Percentiles rank a stretch among this genome's conserved stretches.
These are phyloP conservation scores for Leptinotarsa rubiginosa DNA, from an alignment of 2,888 invertebrate species.

Conservation along the genomic window DNA sequence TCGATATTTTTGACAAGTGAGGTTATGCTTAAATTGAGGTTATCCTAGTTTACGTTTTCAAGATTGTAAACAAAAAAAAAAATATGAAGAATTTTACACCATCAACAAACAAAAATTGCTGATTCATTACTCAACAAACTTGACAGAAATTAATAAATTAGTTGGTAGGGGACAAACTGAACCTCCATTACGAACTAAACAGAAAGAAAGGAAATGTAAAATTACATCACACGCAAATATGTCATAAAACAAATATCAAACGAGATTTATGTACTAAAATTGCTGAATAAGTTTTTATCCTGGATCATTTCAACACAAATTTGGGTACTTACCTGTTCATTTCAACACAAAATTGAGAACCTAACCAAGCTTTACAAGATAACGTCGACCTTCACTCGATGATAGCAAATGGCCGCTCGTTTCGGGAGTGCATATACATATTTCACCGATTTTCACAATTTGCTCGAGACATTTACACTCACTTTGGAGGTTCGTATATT, in stretches of 20 bases:
- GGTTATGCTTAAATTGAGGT: conserved; percentile 67
- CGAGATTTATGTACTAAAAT: conserved; percentile 20
- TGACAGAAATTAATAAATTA: conserved; percentile 21
- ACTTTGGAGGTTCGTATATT: conserved; percentile 22
- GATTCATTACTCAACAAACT: conserved; percentile 32
- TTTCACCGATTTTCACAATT: conserved; percentile 30
- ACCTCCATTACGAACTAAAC: conserved; percentile 57
- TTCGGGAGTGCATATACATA: conserved; percentile 23
- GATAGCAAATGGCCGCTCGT: conserved; percentile 61
- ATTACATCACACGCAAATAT: conserved; percentile 60
- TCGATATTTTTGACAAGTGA: conserved; percentile 64
- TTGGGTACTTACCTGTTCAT: conserved; percentile 58
- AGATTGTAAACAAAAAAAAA: conserved; percentile 64
- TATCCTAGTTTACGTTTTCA: conserved; percentile 62
- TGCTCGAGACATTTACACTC: not conserved
- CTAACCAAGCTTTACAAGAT: conserved; percentile 65
- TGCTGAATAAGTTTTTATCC: conserved; percentile 7
- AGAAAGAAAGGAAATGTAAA: conserved; percentile 58
- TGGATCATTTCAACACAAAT: conserved; percentile 33
- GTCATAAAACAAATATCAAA: conserved; percentile 1
- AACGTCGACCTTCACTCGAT: conserved; percentile 64
- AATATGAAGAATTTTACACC: conserved; percentile 11
- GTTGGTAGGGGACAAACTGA: conserved; percentile 53
- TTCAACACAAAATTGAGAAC: conserved; percentile 62
- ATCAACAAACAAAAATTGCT: conserved; percentile 28